Evolutionary conservation across 2,113 vertebrate species (phyloP).

Genomic region (Embiotoca jacksoni): DNA sequence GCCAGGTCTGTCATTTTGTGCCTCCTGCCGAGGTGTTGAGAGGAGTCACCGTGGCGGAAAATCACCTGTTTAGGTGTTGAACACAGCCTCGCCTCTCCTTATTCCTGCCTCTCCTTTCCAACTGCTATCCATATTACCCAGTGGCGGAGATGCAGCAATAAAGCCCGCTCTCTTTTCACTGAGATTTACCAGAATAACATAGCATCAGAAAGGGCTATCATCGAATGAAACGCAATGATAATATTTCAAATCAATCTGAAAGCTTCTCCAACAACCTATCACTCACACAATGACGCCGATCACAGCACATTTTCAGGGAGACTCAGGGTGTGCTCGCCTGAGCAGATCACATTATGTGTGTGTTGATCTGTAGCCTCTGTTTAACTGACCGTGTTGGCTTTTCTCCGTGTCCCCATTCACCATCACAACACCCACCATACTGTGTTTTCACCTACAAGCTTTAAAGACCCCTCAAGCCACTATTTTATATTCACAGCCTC

Average conservation of each 20-base stretch:
- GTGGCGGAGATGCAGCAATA: constrained; percentile 53
- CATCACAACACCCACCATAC: constrained; percentile 14
- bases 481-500: constrained; percentile 30
- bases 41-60: constrained; percentile 83
- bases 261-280: constrained; percentile 59
- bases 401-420: constrained; percentile 27
- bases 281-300: constrained; percentile 64
- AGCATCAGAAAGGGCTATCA: constrained; percentile 70
- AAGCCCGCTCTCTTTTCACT: constrained; percentile 56
- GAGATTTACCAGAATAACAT: constrained; percentile 73
- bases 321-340: constrained; percentile 52
- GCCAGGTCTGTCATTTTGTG: constrained; percentile 78
- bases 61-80: constrained; percentile 86
- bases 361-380: constrained; percentile 67
- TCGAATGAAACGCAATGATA: constrained; percentile 71
- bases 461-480: constrained; percentile 17
- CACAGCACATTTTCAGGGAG: constrained; percentile 52
- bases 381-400: constrained; percentile 53
- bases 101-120: constrained; percentile 60
- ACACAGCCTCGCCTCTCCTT: constrained; percentile 72
- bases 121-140: constrained; percentile 73
- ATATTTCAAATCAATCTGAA: constrained; percentile 70
- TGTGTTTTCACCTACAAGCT: constrained; percentile 26
- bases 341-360: constrained; percentile 65
- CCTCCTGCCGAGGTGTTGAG: constrained; percentile 78